These are phyloP conservation scores for Branchinecta lynchi DNA, from an alignment of 1,140 invertebrate species.

Conservation along the genomic window DNA sequence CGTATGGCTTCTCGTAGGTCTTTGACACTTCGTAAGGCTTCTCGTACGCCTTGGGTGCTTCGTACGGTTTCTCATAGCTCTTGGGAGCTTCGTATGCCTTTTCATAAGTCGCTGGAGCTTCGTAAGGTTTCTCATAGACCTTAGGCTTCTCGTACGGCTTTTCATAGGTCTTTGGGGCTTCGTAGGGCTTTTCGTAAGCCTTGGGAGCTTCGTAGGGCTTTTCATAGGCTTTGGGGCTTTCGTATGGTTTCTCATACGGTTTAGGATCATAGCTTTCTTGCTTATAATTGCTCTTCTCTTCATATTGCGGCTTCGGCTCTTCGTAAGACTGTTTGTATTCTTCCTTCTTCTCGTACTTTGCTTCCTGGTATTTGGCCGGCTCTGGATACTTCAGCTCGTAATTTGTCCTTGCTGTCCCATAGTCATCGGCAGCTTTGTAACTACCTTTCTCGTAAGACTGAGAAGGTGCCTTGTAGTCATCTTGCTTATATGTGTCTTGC, in stretches of 20 bases:
- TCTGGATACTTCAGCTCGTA: neutral
- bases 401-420: conserved; percentile 10
- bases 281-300: conserved; percentile 3
- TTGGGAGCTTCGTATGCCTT: neutral
- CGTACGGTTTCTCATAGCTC: neutral
- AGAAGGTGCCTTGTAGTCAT: too few relatives aligned
- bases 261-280: neutral
- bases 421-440: neutral
- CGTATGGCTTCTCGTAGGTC: neutral
- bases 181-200: conserved; percentile 12
- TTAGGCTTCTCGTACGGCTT: conserved; percentile 3
- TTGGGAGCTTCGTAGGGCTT: conserved; percentile 12
- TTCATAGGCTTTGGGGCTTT: neutral
- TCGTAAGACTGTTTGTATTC: conserved; percentile 7
- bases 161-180: neutral
- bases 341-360: neutral
- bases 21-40: neutral
- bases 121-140: conserved; percentile 11
- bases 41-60: conserved; percentile 12
- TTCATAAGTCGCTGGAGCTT: conserved; percentile 4
- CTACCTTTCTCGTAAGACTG: neutral
- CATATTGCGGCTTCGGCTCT: conserved; percentile 2
- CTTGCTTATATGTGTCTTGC: neutral
- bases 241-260: conserved; percentile 11
- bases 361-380: conserved; percentile 9